A percentile compares a stretch with the other conserved stretches of the same genome.
Conservation (phyloP, 2,797 vertebrate genomes). For the Perodicticus potto region DNA sequence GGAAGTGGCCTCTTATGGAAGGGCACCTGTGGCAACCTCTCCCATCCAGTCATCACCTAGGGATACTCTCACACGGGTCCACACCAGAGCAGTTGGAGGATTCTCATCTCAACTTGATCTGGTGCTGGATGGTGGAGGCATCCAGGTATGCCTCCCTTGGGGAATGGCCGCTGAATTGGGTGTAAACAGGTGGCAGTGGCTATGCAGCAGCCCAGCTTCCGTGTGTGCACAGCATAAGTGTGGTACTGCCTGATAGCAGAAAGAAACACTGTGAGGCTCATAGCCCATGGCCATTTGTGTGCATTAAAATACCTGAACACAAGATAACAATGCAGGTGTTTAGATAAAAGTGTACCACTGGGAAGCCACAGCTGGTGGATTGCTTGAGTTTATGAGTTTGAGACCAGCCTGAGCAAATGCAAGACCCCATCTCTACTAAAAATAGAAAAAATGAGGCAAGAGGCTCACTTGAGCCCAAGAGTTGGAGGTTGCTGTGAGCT, state of each 20-base stretch:
- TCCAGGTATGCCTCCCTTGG: background rate
- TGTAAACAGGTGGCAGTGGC: rapidly evolving
- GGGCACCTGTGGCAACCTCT: too few relatives aligned
- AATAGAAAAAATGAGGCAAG: background rate
- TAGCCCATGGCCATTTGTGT: too few relatives aligned
- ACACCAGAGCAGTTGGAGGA: rapidly evolving
- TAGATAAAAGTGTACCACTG: background rate
- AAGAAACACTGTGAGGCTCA: background rate
- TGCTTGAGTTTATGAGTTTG: background rate
- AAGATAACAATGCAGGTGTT: background rate
- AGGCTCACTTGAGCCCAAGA: background rate
- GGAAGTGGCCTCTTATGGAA: background rate
- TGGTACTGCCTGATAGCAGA: background rate
- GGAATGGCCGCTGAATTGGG: too few relatives aligned
- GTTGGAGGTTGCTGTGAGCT: background rate
- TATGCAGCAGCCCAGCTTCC: too few relatives aligned
- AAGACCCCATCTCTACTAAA: too few relatives aligned
- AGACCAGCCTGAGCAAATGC: background rate
- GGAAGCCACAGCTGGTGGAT: background rate
- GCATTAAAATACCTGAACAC: background rate
- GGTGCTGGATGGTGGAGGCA: background rate
- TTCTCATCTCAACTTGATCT: too few relatives aligned
- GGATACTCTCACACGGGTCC: too few relatives aligned
- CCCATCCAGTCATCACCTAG: background rate
- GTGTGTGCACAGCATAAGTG: background rate